Base-by-base conservation (phyloP, 2,113 vertebrate species). In the Oxyruncus cristatus region DNA sequence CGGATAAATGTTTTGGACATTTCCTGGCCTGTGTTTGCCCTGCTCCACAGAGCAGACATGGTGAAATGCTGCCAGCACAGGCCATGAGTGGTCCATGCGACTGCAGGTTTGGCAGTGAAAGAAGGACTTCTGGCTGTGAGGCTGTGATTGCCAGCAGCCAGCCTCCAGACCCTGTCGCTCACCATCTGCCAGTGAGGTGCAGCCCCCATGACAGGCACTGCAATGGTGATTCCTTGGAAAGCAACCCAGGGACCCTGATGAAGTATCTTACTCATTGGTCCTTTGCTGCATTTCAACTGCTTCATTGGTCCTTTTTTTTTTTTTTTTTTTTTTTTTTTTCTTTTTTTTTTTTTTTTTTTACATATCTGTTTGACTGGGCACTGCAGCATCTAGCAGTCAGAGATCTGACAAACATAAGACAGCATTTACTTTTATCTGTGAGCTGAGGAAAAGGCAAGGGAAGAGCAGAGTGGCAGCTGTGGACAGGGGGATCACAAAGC, bases 221-320 rank as follows among this genome's bases (percentile, higher is more conserved):
- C 20, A 42, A 7, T 0, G 0, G 8, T 0, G 0, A 19, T n/a
- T 65, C 16, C 27, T 52, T 17, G 46, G 50, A 68, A 61, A 89
- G 17, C 13, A 70, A 12, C 24, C 10, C 8, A 27, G 7, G 32
- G 13, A 11, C 11, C 9, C 7, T 1, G 2, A 28, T 18, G 41
- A 22, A 74, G 18, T n/a, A 9, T 11, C 26, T 41, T 21, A 14
- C 24, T 17, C 20, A 6, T 28, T 26, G 68, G 53, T 47, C 11
- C 18, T 55, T 32, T n/a, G 30, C 44, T 30, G 23, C 10, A 7
- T 23, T 16, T 5, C 30, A 24, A 8, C 5, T 37, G 12, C 3
- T 12, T 35, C 27, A 14, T 27, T 22, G 20, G 32, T 26, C 35
- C 35, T n/a, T 13, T n/a, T n/a, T 58, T 28, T 32, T 27, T 46